Conservation (phyloP, 2,797 vertebrate species). For the Lithobates sylvaticus region DNA sequence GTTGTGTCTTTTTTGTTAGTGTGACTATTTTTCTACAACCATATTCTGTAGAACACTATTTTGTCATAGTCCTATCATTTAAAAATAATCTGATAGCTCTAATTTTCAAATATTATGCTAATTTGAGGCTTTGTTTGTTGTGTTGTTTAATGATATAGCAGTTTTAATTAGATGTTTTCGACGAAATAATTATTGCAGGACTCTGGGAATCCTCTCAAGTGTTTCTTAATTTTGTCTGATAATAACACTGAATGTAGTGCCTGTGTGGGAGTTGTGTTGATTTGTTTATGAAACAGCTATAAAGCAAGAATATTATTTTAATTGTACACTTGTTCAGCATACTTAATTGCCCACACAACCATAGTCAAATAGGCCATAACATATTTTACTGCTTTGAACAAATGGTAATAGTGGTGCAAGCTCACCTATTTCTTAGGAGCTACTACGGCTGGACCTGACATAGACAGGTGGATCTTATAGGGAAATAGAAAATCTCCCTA, state of each 20-base stretch:
- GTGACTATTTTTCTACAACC: background rate
- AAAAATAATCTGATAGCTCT: constrained; percentile 21
- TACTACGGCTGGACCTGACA: background rate
- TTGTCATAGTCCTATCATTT: constrained; percentile 13
- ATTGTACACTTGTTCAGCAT: constrained; percentile 27
- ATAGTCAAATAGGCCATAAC: background rate
- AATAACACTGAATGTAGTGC: constrained; percentile 36
- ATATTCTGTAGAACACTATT: background rate
- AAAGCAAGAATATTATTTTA: constrained; percentile 19
- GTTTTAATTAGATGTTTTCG: constrained; percentile 48
- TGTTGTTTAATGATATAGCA: constrained; percentile 40
- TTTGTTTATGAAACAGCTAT: constrained; percentile 44
- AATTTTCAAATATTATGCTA: constrained; percentile 40
- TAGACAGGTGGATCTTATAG: too few relatives aligned
- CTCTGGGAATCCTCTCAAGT: constrained; percentile 46
- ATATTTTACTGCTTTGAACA: background rate
- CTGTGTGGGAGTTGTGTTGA: constrained; percentile 31
- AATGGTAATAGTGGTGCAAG: background rate
- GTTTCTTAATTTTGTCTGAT: constrained; percentile 45
- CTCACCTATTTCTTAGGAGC: background rate
- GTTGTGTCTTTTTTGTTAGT: background rate
- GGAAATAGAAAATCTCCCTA: too few relatives aligned
- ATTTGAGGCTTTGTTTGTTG: constrained; percentile 39
- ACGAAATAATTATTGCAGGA: constrained; percentile 51
- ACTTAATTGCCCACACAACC: constrained; percentile 12